Percentiles rank a stretch among this genome's conserved stretches.
Conservation (phyloP, 2,113 vertebrate genomes). For the Rhodinocichla rosea region DNA sequence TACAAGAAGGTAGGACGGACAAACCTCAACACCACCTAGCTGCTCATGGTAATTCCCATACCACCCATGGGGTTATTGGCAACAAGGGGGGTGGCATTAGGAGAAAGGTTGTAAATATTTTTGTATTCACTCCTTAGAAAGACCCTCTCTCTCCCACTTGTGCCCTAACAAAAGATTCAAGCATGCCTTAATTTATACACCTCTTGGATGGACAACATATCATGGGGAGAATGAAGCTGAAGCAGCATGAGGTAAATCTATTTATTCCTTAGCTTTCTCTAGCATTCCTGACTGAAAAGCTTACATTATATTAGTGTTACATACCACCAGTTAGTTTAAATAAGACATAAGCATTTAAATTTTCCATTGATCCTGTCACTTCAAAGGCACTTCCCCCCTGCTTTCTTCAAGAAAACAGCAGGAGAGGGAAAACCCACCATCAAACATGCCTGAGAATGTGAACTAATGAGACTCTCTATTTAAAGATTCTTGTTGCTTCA, state of each 20-base stretch:
- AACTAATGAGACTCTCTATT: not conserved
- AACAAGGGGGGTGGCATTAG: not conserved
- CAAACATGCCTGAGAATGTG: not conserved
- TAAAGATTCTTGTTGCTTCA: not conserved
- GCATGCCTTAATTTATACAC: constrained; percentile 27
- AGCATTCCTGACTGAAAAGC: constrained; percentile 35
- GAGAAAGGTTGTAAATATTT: not conserved
- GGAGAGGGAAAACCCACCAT: not conserved
- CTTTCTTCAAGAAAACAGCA: constrained; percentile 42
- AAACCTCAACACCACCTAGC: not conserved
- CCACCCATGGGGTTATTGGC: not conserved
- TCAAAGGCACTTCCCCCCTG: not conserved
- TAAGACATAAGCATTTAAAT: constrained; percentile 12
- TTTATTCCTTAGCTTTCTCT: constrained; percentile 25
- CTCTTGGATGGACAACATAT: not conserved
- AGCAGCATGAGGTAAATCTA: constrained; percentile 53
- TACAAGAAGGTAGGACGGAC: not conserved
- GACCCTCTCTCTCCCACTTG: not conserved
- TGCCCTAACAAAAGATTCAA: constrained; percentile 4
- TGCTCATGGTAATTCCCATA: not conserved
- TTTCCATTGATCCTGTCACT: constrained; percentile 49
- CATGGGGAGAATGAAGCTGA: not conserved
- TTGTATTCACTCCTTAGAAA: not conserved
- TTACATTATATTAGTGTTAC: constrained; percentile 32
- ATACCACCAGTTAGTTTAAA: constrained; percentile 40